Base-by-base conservation (phyloP, 2,113 vertebrate species). In the Podarcis raffonei region DNA sequence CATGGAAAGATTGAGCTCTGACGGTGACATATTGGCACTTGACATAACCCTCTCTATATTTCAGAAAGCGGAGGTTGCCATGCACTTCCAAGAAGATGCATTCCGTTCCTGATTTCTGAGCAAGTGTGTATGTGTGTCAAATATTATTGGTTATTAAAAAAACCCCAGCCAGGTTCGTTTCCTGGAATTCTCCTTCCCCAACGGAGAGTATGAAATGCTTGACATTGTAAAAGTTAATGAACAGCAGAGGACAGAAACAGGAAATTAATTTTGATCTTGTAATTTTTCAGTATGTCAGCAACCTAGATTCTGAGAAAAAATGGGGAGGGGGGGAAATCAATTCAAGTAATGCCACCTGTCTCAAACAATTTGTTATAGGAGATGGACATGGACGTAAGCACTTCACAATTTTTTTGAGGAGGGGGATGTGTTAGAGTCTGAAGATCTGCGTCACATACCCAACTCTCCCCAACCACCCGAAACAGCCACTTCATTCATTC, bases 221-320 rank as follows among this genome's bases (percentile, higher is more conserved):
- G 77, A 79, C 77, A 79, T 79, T 57, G 48, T 79, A 53, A 79
- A 59, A 62, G 48, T 81, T 37, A 74, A 74, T 62, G 48, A 65
- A 23, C 66, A 87, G 79, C 53, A n/a, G 78, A 74, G 32, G 66
- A n/a, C 13, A 39, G 42, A 80, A 81, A 74, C 69, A 25, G 68
- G 86, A 75, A 87, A 87, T 87, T 87, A 87, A 74, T 74, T 87
- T 62, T 62, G 48, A 62, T 74, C 68, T 42, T 74, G 48, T 57
- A 27, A 57, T 53, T 69, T 80, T 71, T 59, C 27, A 23, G 62
- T 9, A 59, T 81, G 68, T 30, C 86, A 87, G 35, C 12, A 87
- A 62, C 13, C 32, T 15, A 59, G 83, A 59, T 82, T 81, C 23
- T 81, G 27, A n/a, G 48, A 48, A 68, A 72, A 23, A 3, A 53